Percentiles rank a stretch among this genome's conserved stretches.
phyloP scores from a whole-genome alignment of 2,888 invertebrate species.

The Dynastes maya region DNA sequence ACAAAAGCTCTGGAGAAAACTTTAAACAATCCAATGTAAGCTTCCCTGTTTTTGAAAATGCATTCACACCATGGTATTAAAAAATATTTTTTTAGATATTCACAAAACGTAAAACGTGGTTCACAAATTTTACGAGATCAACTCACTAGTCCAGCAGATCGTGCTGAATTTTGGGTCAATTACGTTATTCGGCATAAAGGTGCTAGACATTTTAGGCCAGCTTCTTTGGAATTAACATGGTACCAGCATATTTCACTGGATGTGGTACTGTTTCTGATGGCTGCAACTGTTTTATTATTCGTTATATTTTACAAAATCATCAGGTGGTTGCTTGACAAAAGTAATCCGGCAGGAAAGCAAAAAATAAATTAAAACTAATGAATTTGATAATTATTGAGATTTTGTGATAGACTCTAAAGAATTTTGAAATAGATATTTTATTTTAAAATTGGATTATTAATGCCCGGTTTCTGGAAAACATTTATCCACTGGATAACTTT shows the following conservation, averaged over 20 bases:
- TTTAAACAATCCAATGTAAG: slow-evolving; percentile 54
- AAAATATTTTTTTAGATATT: slow-evolving; percentile 24
- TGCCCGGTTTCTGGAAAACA: too few species aligned
- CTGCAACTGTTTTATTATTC: slow-evolving; percentile 15
- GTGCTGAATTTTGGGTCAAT: slow-evolving; percentile 43
- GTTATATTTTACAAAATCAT: slow-evolving; percentile 18
- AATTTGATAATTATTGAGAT: background rate
- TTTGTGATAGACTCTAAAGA: too few species aligned
- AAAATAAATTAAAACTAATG: background rate
- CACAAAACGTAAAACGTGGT: slow-evolving; percentile 27
- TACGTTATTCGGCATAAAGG: slow-evolving; percentile 44
- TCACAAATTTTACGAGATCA: slow-evolving; percentile 26
- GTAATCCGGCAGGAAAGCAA: background rate
- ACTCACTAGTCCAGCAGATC: slow-evolving; percentile 33
- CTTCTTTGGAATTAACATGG: slow-evolving; percentile 35
- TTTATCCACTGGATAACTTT: too few species aligned
- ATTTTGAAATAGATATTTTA: too few species aligned
- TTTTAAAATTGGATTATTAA: too few species aligned
- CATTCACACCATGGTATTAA: background rate
- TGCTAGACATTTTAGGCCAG: slow-evolving; percentile 29
- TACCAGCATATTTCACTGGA: slow-evolving; percentile 30
- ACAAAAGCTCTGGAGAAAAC: slow-evolving; percentile 53
- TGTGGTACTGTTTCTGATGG: slow-evolving; percentile 32
- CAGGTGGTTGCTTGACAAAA: background rate
- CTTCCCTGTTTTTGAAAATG: background rate